Percentiles rank a stretch among this genome's conserved stretches.
These are phyloP conservation scores for Isoperla grammatica DNA, from an alignment of 2,888 invertebrate species.

Conservation along the genomic window DNA sequence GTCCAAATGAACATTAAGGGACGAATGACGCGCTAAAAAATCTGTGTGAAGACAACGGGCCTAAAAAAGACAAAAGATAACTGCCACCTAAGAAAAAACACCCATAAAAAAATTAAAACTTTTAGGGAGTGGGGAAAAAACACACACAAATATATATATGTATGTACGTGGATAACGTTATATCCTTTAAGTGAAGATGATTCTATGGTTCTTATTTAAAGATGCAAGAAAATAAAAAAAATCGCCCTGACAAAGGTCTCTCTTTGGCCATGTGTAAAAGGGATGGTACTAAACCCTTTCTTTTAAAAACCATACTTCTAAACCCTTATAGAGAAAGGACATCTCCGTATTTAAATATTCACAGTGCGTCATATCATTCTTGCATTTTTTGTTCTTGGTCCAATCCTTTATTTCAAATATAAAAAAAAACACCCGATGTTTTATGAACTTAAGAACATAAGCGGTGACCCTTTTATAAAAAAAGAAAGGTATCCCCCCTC, in stretches of 20 bases:
- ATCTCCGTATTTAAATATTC: conserved; percentile 25
- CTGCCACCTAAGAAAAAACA: conserved; percentile 13
- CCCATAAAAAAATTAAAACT: conserved; percentile 10
- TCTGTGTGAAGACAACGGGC: conserved; percentile 12
- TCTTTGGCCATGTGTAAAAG: conserved; percentile 18
- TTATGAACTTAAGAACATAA: conserved; percentile 25
- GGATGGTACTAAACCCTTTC: conserved; percentile 15
- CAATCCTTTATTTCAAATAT: conserved; percentile 22
- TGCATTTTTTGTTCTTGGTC: conserved; percentile 19
- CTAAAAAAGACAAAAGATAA: conserved; percentile 17
- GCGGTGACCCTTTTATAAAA: conserved; percentile 22
- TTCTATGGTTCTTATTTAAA: conserved; percentile 24
- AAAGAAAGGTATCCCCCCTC: conserved; percentile 4
- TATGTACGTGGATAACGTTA: conserved; percentile 31
- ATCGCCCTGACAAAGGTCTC: conserved; percentile 5
- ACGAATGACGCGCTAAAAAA: not conserved
- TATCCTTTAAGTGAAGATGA: conserved; percentile 16
- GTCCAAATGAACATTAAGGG: conserved; percentile 15
- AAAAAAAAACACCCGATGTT: conserved; percentile 22
- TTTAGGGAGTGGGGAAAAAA: conserved; percentile 9
- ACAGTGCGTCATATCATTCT: conserved; percentile 22
- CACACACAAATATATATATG: no score
- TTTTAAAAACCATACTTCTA: not conserved
- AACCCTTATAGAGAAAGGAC: conserved; percentile 20
- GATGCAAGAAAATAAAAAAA: conserved; percentile 23